Evolutionary conservation across 2,888 invertebrate genomes (phyloP), one percentile per base, ranked within the genome.

Genomic region (Ptychoptera albimana): DNA sequence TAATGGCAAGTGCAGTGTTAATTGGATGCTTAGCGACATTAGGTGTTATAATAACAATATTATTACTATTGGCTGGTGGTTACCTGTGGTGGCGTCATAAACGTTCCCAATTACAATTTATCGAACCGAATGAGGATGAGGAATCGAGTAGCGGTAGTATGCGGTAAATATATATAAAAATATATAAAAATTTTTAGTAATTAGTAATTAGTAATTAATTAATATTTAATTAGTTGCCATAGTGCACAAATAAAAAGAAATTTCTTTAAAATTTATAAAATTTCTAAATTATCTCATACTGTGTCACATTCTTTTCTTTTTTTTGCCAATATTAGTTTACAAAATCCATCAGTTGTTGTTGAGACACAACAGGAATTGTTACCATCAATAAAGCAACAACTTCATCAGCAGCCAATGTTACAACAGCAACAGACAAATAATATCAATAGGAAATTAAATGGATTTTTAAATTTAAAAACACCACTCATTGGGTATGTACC

Each of bases 31-130:
- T 64, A 32, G 58, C 61, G 48, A 57, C 62, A 48, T 55, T 64
- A 50, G 64, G 61, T 42, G 51, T 64, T 45, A 59, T 64, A 44
- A 60, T 63, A 50, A 55, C 61, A 34, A 59, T 64, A 52, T 56
- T 62, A 31, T 53, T 64, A 37, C 61, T 64, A 51, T 52, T 64
- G 51, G 64, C 63, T 41, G 64, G 63, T 29, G 64, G 63, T 32
- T 64, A 64, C 49, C 52, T 64, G 12, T 64, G 64, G 64, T 64
- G 64, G 64, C 55, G 64, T n/a, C 63, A 64, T 48, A 64, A 64
- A 60, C 60, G 64, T 46, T 64, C 64, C 6, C 61, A 64, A 48
- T 50, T 64, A 32, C 62, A 64, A 45, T 64, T 64, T 51, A 63
- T 64, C 50, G 64, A 64, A 45, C 64, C 64, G 23, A 60, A 60